These are phyloP conservation scores for Lumbricus terrestris DNA, from an alignment of 2,888 invertebrate genomes.

Conservation along the genomic window DNA sequence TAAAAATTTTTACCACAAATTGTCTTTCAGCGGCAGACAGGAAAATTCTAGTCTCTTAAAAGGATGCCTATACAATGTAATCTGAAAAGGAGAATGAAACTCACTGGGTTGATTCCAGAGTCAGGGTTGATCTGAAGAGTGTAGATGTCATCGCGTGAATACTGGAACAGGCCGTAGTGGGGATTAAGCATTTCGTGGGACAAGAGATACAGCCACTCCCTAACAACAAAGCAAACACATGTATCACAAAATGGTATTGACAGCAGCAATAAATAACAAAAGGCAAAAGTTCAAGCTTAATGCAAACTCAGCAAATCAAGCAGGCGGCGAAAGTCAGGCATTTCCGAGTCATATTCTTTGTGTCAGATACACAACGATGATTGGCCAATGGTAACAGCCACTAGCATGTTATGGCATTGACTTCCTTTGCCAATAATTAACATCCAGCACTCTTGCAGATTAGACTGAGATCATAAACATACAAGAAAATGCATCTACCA, in stretches of 20 bases:
- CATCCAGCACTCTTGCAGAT: no score
- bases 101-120: conserved; percentile 65
- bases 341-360: neutral
- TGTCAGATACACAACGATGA: neutral
- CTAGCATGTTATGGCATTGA: no score
- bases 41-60: no score
- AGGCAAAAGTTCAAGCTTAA: neutral
- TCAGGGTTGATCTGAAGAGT: conserved; percentile 94
- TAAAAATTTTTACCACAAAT: no score
- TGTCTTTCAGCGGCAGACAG: no score
- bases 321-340: neutral
- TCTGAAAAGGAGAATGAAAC: no score
- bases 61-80: no score
- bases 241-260: neutral
- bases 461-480: no score
- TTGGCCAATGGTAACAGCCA: no score
- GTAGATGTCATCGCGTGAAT: conserved; percentile 91
- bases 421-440: no score
- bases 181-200: conserved; percentile 95
- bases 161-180: conserved; percentile 93
- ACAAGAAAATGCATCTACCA: no score
- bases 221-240: conserved; percentile 40
- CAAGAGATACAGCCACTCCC: conserved; percentile 91
- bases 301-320: neutral
- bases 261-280: no score